Evolutionary conservation across 2,113 vertebrate genomes (phyloP), one percentile per base, ranked within the genome.

Genomic region (Bujurquina vittata): DNA sequence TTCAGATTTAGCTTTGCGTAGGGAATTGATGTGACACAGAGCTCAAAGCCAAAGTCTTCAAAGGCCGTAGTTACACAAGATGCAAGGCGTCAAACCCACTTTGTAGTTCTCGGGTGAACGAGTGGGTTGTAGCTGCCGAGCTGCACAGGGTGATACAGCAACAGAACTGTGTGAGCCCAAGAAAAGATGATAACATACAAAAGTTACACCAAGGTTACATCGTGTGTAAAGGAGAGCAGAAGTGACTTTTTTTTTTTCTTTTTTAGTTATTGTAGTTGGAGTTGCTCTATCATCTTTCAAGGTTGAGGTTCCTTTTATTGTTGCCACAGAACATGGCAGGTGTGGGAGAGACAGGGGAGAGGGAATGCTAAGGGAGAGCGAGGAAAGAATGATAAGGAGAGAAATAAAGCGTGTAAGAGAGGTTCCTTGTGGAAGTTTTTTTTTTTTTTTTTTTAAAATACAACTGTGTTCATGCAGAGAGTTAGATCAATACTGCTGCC

Each of bases 21-120:
- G 92, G 93, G 92, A 94, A 94, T 92, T 92, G 92, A 94, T 94
- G 92, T 93, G 91, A 92, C 92, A 88, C 90, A 84, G 84, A 78
- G 88, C 92, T 94, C 92, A 93, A 91, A 94, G 92, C 87, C 82
- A 87, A 83, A 89, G 87, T 88, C 92, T 94, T 95, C 93, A 95
- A 95, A 94, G 91, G 49, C 77, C n/a, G 1, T 4, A 84, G 88
- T 94, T 94, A 89, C 88, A 91, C 93, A 93, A 94, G 94, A 93
- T 94, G 88, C 89, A 92, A 94, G 84, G 89, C 89, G 79, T 87
- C 92, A 89, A 90, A 89, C 81, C 78, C 85, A 89, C 93, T 94
- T 91, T 94, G 93, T 92, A 91, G 91, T 89, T 90, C 60, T 79
- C 67, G 77, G 87, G 81, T 82, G 86, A 92, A 81, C 65, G 84